A percentile compares a stretch with the other conserved stretches of the same genome.
phyloP scores from a whole-genome alignment of 2,113 vertebrate species.

The Sprattus sprattus region DNA sequence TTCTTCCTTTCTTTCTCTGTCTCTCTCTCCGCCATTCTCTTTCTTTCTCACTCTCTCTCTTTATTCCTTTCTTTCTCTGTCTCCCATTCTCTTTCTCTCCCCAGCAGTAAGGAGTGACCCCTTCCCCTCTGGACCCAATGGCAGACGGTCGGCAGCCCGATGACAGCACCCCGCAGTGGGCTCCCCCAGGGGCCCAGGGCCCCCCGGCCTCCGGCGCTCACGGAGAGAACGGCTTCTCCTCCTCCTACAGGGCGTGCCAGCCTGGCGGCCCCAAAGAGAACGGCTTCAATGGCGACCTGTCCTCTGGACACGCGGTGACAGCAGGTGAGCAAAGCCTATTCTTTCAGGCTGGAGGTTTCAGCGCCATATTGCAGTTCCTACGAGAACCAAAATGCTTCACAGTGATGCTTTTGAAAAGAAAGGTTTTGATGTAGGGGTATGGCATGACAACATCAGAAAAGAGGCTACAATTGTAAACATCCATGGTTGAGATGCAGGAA shows the following conservation, averaged over 20 bases:
- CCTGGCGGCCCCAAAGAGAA: conserved; percentile 86
- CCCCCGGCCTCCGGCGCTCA: conserved; percentile 74
- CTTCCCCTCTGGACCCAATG: conserved; percentile 72
- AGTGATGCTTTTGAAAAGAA: too few relatives aligned
- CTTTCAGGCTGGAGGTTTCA: too few relatives aligned
- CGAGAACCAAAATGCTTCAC: too few relatives aligned
- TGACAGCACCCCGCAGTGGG: conserved; percentile 86
- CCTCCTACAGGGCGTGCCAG: conserved; percentile 79
- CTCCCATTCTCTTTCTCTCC: neutral
- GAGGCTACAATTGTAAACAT: neutral
- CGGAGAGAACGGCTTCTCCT: conserved; percentile 89
- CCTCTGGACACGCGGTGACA: conserved; percentile 81
- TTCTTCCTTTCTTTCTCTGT: neutral
- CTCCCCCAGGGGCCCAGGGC: conserved; percentile 82
- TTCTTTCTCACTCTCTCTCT: conserved; percentile 10
- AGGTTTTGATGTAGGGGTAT: neutral
- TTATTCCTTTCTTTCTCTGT: neutral
- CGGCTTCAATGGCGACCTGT: conserved; percentile 90
- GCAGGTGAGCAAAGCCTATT: conserved; percentile 78
- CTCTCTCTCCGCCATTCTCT: neutral
- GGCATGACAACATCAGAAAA: neutral
- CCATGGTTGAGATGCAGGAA: neutral
- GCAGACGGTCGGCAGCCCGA: conserved; percentile 92
- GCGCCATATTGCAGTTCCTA: too few relatives aligned
- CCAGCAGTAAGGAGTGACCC: conserved; percentile 46